These are phyloP conservation scores for Pampus argenteus DNA, from an alignment of 2,797 vertebrate genomes.

Conservation along the genomic window DNA sequence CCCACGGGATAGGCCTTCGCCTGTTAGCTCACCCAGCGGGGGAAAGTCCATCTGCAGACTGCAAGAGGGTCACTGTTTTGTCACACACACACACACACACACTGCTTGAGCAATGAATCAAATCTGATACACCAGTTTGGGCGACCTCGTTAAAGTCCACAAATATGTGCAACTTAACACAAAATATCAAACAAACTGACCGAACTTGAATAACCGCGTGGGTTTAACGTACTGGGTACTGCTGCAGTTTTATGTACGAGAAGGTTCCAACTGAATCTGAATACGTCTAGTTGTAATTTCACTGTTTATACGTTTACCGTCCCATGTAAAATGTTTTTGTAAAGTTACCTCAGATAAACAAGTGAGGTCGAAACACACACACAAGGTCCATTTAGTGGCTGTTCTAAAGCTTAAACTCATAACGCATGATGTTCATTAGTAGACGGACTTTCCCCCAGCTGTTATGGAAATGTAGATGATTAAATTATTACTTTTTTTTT, in stretches of 20 bases:
- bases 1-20: constrained; percentile 22
- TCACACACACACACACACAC: too few species aligned
- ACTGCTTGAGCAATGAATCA: constrained; percentile 1
- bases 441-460: neutral
- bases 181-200: constrained; percentile 3
- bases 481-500: neutral
- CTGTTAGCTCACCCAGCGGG: constrained; percentile 19
- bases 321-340: neutral
- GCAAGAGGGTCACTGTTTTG: constrained; percentile 10
- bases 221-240: neutral
- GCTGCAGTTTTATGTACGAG: neutral
- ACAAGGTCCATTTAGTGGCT: neutral
- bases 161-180: constrained; percentile 9
- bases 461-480: neutral
- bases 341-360: too few species aligned
- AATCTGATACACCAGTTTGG: neutral
- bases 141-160: neutral
- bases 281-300: neutral
- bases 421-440: neutral
- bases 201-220: neutral
- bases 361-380: neutral
- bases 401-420: neutral
- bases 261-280: neutral
- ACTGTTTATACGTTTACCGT: neutral
- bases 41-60: constrained; percentile 23